Evolutionary conservation across 2,113 vertebrate species (phyloP).

Genomic region (Tenebrosternarchus preto): DNA sequence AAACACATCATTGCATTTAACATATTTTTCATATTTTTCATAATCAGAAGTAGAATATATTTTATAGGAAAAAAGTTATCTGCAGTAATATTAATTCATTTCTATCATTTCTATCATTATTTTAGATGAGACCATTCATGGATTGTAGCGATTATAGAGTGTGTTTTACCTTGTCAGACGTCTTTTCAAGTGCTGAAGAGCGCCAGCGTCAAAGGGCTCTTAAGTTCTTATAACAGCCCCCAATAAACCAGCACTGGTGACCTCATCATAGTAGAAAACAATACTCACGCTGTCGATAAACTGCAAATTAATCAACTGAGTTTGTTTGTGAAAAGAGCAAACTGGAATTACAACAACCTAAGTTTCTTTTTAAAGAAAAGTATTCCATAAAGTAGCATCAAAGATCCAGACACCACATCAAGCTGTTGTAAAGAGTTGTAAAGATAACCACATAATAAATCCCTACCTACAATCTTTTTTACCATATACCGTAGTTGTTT

Average conservation of each 20-base stretch:
- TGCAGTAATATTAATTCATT: background rate
- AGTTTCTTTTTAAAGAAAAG: no score
- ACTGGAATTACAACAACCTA: background rate
- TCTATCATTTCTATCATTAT: background rate
- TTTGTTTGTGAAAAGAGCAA: background rate
- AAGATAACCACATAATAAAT: no score
- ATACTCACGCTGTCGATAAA: background rate
- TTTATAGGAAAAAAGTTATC: background rate
- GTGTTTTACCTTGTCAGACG: slow-evolving; percentile 66
- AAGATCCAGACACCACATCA: background rate
- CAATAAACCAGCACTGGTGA: slow-evolving; percentile 59
- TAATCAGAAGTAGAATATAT: background rate
- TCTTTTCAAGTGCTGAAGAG: slow-evolving; percentile 54
- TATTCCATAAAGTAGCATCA: background rate
- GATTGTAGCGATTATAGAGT: background rate
- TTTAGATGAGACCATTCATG: background rate
- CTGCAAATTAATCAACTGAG: background rate
- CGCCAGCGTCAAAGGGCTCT: slow-evolving; percentile 44
- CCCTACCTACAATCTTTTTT: background rate
- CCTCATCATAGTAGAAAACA: background rate
- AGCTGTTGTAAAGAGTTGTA: background rate
- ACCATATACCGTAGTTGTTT: no score
- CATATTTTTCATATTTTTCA: background rate
- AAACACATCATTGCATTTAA: background rate
- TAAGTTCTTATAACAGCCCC: slow-evolving; percentile 60